Percentiles rank a stretch among this genome's conserved stretches.
phyloP scores from a whole-genome alignment of 2,888 invertebrate genomes.

The Polyommatus icarus region DNA sequence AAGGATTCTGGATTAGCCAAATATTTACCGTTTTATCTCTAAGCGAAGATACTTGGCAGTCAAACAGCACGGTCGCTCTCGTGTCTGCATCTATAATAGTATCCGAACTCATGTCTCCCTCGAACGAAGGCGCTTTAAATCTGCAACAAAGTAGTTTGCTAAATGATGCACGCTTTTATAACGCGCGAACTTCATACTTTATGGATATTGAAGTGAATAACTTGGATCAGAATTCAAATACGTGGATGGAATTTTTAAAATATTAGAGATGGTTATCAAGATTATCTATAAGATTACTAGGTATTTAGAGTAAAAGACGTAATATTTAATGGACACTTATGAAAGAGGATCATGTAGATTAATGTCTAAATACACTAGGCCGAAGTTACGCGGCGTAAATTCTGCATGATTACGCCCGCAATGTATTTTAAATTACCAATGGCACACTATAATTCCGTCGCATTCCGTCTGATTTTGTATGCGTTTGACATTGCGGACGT shows the following conservation, averaged over 20 bases:
- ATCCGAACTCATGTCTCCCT: slow-evolving; percentile 59
- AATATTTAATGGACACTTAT: too few relatives aligned
- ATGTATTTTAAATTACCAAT: too few relatives aligned
- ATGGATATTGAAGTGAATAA: slow-evolving; percentile 8
- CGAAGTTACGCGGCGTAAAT: too few relatives aligned
- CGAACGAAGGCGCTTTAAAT: slow-evolving; percentile 72
- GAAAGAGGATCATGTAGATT: too few relatives aligned
- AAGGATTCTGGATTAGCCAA: background rate
- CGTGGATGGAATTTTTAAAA: background rate
- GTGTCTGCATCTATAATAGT: slow-evolving; percentile 69
- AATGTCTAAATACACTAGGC: too few relatives aligned
- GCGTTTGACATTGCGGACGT: too few relatives aligned
- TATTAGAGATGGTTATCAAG: background rate
- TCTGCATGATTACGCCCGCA: too few relatives aligned
- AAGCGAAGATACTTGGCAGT: slow-evolving; percentile 73
- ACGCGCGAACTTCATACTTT: slow-evolving; percentile 5
- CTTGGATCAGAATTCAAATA: background rate
- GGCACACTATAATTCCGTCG: too few relatives aligned
- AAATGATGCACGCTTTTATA: slow-evolving; percentile 11
- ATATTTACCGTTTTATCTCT: slow-evolving; percentile 72
- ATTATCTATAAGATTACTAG: too few relatives aligned
- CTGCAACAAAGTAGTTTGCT: slow-evolving; percentile 49
- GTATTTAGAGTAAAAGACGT: too few relatives aligned
- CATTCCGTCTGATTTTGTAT: too few relatives aligned
- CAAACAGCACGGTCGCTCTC: slow-evolving; percentile 73